phyloP scores from a whole-genome alignment of 2,888 invertebrate species.

The Andrena camellia region DNA sequence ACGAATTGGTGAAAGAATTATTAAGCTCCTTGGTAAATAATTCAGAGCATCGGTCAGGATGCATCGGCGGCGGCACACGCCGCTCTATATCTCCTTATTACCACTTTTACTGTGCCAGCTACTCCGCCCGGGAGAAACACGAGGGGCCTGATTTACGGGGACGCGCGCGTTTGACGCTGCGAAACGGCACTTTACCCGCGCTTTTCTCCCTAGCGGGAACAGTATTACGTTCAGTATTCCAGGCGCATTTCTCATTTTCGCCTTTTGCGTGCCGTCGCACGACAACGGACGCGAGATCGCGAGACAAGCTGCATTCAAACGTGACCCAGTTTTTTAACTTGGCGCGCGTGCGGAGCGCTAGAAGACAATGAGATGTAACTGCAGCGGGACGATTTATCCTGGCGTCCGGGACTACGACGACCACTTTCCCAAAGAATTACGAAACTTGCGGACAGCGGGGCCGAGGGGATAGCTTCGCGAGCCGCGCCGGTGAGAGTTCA shows the following conservation, averaged over 20 bases:
- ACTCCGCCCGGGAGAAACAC: slow-evolving; percentile 26
- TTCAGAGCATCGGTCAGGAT: slow-evolving; percentile 22
- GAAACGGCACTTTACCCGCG: slow-evolving; percentile 9
- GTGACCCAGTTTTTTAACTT: slow-evolving; percentile 44
- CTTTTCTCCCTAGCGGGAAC: slow-evolving; percentile 2
- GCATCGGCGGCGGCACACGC: slow-evolving; percentile 20
- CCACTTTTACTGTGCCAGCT: slow-evolving; percentile 53
- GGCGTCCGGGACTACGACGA: slow-evolving; percentile 5
- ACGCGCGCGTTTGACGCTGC: slow-evolving; percentile 13
- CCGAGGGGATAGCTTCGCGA: background rate
- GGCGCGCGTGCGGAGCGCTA: background rate
- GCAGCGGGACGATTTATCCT: background rate
- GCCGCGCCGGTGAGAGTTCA: background rate
- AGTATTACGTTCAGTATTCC: background rate
- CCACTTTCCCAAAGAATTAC: background rate
- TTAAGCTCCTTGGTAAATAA: slow-evolving; percentile 45
- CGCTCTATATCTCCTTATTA: slow-evolving; percentile 56
- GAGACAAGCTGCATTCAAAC: slow-evolving; percentile 13
- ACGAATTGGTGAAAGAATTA: background rate
- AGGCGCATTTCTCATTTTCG: slow-evolving; percentile 15
- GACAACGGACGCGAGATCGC: slow-evolving; percentile 2
- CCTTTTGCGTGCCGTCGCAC: background rate
- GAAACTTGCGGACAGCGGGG: background rate
- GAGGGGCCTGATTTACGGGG: slow-evolving; percentile 50
- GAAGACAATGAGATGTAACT: slow-evolving; percentile 42